A percentile compares a stretch with the other conserved stretches of the same genome.
phyloP scores from a whole-genome alignment of 1,140 invertebrate species.

The Panagrolaimus sp. region DNA sequence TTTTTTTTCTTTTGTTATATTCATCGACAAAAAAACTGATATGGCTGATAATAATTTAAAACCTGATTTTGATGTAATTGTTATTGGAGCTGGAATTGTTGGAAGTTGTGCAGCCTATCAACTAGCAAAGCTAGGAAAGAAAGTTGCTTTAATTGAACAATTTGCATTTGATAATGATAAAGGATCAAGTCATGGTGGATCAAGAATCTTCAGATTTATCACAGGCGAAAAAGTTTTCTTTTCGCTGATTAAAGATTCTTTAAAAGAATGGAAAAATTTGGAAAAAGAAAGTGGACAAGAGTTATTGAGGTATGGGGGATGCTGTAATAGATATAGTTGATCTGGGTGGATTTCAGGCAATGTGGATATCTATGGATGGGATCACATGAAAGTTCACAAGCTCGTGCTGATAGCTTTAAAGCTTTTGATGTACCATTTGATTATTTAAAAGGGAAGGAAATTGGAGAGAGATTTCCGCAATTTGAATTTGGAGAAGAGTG shows the following conservation, averaged over 20 bases:
- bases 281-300: slow-evolving; percentile 16
- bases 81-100: slow-evolving; percentile 37
- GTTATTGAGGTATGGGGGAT: too few species aligned
- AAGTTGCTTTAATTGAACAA: slow-evolving; percentile 33
- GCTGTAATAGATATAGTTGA: slow-evolving; percentile 1
- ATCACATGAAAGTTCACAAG: slow-evolving; percentile 19
- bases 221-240: slow-evolving; percentile 30
- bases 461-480: too few species aligned
- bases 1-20: neutral
- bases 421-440: slow-evolving; percentile 21
- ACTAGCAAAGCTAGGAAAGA: slow-evolving; percentile 29
- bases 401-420: slow-evolving; percentile 23
- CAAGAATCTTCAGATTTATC: slow-evolving; percentile 38
- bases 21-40: neutral
- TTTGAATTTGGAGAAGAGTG: too few species aligned
- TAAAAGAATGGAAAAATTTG: slow-evolving; percentile 25
- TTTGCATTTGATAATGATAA: neutral
- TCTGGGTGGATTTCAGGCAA: slow-evolving; percentile 19
- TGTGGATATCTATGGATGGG: slow-evolving; percentile 41
- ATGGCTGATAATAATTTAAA: neutral
- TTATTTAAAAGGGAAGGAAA: too few species aligned
- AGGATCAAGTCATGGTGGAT: slow-evolving; percentile 37
- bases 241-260: slow-evolving; percentile 32
- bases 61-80: slow-evolving; percentile 39
- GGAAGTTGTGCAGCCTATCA: slow-evolving; percentile 31